Base-by-base conservation (phyloP, 2,888 invertebrate genomes). In the Ernsta delagoae region DNA sequence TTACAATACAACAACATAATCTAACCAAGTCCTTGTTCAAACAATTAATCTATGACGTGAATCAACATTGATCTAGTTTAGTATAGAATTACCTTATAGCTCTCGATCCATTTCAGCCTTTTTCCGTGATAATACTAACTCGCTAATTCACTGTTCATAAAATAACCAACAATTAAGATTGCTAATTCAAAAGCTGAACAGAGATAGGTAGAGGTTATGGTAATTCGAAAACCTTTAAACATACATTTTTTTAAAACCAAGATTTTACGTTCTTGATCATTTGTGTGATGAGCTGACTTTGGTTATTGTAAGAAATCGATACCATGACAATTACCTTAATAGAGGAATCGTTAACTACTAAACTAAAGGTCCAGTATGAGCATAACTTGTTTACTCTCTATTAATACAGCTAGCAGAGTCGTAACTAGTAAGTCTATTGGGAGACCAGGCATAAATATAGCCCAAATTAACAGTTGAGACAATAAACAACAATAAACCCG, bases 401-500 rank as follows among this genome's bases (percentile, higher is more conserved):
- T 12, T 66, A 56, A 34, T 34, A n/a, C 56, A 56, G 11, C 31
- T 54, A 31, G 8, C 31, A 59, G 12, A 41, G 41, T 54, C 24
- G 53, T 54, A 54, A 31, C 34, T 34, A 56, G 54, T 57, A 36
- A 36, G 53, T 34, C 53, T 53, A 24, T 60, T 66, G 12, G 12
- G 5, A 16, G 41, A 39, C 54, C 9, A 54, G 24, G 16, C 50
- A 54, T 67, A 59, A 67, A 67, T 54, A 54, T 54, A 16, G 9
- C 45, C 60, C 60, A 72, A 72, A 72, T 75, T 74, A 76, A 71
- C 71, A 54, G 34, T 54, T 6, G 11, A 61, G 66, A 73, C 71
- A 71, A 73, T 76, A 66, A 66, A 66, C 59, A 69, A 72, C 71
- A 74, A 72, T 73, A 75, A 76, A 31, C 41, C 53, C 12, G 50